These are phyloP conservation scores for Enoplosus armatus DNA, from an alignment of 2,797 vertebrate genomes.

Conservation along the genomic window DNA sequence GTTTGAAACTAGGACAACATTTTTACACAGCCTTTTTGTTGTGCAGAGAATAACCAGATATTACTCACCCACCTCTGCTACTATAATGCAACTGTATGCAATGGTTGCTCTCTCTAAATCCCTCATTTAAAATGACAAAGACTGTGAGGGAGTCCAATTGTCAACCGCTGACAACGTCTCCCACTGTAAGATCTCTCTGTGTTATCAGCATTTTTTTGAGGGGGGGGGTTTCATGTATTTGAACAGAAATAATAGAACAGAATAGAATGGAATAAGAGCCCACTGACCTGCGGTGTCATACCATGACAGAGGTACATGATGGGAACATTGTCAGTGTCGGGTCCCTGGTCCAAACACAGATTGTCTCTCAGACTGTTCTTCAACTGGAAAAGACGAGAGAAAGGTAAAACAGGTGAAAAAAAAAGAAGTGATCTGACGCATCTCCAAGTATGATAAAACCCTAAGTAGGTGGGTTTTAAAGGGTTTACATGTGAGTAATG, in stretches of 20 bases:
- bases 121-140: constrained; percentile 43
- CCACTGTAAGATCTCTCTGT: background rate
- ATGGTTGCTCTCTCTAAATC: constrained; percentile 5
- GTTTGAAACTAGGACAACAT: background rate
- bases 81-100: constrained; percentile 23
- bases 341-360: constrained; percentile 97
- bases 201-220: background rate
- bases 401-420: background rate
- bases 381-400: constrained; percentile 81
- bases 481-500: background rate
- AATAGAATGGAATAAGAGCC: background rate
- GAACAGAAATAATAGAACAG: background rate
- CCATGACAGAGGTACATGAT: constrained; percentile 97
- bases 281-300: constrained; percentile 95
- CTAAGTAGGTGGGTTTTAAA: background rate
- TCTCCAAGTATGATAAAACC: background rate
- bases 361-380: constrained; percentile 94
- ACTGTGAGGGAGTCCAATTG: background rate
- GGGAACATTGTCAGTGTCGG: constrained; percentile 93
- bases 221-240: background rate
- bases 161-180: constrained; percentile 4
- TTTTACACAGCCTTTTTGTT: constrained; percentile 3
- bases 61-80: background rate
- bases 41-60: background rate
- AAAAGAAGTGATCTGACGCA: background rate